These are phyloP conservation scores for Poecilia latipinna DNA, from an alignment of 2,113 vertebrate genomes.

Conservation along the genomic window DNA sequence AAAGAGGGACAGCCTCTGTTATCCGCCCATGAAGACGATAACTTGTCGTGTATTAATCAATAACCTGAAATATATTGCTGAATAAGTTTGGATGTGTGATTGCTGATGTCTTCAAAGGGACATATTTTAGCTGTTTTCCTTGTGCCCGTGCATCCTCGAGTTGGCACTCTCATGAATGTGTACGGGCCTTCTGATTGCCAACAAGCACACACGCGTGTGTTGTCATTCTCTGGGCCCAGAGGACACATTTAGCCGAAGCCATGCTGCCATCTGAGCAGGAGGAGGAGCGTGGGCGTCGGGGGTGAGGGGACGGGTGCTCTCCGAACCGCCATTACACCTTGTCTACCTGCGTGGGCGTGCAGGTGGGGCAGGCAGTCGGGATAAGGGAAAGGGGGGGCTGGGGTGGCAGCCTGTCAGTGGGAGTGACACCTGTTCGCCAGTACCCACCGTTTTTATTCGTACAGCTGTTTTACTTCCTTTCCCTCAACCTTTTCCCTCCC, in stretches of 20 bases:
- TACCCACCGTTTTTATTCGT: conserved; percentile 55
- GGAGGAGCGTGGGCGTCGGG: conserved; percentile 69
- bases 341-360: conserved; percentile 51
- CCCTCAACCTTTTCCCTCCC: conserved; percentile 45
- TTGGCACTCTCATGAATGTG: conserved; percentile 56
- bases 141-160: conserved; percentile 27
- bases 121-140: conserved; percentile 11
- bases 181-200: conserved; percentile 41
- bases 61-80: conserved; percentile 9
- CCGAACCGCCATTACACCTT: conserved; percentile 22
- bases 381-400: conserved; percentile 2
- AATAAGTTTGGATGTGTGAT: conserved; percentile 19
- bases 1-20: not conserved
- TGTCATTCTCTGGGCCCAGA: conserved; percentile 53
- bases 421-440: conserved; percentile 77
- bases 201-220: conserved; percentile 44
- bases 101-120: not conserved
- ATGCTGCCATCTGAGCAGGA: conserved; percentile 66
- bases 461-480: conserved; percentile 60
- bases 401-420: conserved; percentile 64
- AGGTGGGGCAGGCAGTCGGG: conserved; percentile 42
- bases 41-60: conserved; percentile 5
- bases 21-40: conserved; percentile 15
- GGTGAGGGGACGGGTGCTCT: conserved; percentile 46
- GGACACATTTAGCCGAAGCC: conserved; percentile 56